phyloP scores from a whole-genome alignment of 2,113 vertebrate species.

The Vombatus ursinus region DNA sequence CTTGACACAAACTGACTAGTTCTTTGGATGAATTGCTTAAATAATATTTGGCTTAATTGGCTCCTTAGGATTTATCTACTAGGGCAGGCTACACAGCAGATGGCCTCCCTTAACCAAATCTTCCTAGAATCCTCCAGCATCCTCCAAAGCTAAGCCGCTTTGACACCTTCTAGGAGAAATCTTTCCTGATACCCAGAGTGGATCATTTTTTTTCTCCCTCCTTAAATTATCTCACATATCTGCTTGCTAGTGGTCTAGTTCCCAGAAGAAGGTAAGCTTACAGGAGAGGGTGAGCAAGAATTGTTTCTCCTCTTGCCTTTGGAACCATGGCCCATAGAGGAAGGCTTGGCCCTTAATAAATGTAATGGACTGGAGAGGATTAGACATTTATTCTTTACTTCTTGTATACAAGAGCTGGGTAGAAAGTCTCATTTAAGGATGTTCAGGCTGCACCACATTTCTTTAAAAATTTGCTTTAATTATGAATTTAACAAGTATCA shows the following conservation, averaged over 20 bases:
- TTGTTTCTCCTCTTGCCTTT: neutral
- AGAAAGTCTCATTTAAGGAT: slow-evolving; percentile 47
- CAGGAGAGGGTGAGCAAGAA: neutral
- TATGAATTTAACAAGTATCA: neutral
- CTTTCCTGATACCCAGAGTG: neutral
- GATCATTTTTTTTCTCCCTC: neutral
- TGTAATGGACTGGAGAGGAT: neutral
- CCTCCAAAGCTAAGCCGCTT: neutral
- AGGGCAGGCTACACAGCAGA: neutral
- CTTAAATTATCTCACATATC: neutral
- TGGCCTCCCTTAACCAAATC: neutral
- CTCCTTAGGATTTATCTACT: neutral
- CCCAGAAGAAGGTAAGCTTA: neutral
- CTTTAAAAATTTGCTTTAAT: slow-evolving; percentile 18
- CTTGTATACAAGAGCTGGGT: neutral
- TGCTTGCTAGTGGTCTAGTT: neutral
- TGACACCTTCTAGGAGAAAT: neutral
- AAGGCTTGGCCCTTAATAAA: neutral
- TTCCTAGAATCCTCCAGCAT: neutral
- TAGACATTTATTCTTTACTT: neutral
- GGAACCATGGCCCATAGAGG: neutral
- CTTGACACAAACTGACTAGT: neutral
- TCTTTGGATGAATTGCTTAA: neutral
- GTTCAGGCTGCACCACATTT: neutral
- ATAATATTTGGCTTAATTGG: neutral